phyloP scores from a whole-genome alignment of 2,113 vertebrate genomes.

The Oreochromis aureus region DNA sequence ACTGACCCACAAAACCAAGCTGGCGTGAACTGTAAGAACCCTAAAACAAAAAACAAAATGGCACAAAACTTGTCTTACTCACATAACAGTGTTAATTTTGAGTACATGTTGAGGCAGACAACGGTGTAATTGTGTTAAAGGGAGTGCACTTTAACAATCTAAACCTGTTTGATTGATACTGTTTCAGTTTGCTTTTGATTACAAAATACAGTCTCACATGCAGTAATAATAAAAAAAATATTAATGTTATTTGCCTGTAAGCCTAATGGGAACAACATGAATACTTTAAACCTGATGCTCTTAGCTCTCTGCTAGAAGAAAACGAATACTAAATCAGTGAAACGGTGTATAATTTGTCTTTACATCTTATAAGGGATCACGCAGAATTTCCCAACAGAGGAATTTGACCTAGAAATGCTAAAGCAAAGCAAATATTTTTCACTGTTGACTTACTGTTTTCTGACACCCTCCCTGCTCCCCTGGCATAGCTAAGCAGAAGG shows the following conservation, averaged over 20 bases:
- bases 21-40: background rate
- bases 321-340: background rate
- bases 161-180: background rate
- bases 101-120: background rate
- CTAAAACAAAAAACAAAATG: background rate
- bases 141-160: background rate
- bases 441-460: background rate
- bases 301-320: background rate
- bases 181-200: background rate
- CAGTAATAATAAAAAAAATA: background rate
- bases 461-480: background rate
- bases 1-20: slow-evolving; percentile 16
- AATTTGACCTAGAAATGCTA: slow-evolving; percentile 42
- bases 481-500: background rate
- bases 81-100: background rate
- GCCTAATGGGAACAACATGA: background rate
- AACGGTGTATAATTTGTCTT: background rate
- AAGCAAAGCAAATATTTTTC: background rate
- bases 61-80: background rate
- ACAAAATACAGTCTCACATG: background rate
- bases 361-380: background rate
- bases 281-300: background rate
- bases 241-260: background rate
- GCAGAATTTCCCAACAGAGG: background rate
- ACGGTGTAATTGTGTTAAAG: background rate